These are phyloP conservation scores for Leucopsar rothschildi DNA, from an alignment of 2,113 vertebrate genomes.

Conservation along the genomic window DNA sequence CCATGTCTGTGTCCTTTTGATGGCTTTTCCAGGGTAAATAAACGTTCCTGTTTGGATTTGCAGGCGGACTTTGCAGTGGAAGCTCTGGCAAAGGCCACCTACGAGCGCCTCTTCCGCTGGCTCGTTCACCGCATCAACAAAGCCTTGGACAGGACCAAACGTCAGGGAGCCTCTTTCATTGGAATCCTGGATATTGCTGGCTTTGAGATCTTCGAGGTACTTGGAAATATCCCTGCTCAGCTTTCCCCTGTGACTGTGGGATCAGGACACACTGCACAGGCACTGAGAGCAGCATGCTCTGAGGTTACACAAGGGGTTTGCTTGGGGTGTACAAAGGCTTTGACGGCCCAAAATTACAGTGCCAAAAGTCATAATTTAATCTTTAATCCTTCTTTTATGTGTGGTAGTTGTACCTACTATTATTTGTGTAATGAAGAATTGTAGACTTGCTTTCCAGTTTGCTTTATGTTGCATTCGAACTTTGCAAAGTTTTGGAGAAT, in stretches of 20 bases:
- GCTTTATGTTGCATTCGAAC: accelerated
- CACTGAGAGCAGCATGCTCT: accelerated
- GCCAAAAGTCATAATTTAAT: background rate
- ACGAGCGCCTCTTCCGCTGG: slow-evolving; percentile 98
- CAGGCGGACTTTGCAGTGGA: slow-evolving; percentile 98
- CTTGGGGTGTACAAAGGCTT: background rate
- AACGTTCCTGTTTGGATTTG: background rate
- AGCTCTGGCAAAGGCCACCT: slow-evolving; percentile 94
- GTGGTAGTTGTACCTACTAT: background rate
- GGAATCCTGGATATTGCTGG: slow-evolving; percentile 98
- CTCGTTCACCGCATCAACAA: slow-evolving; percentile 97
- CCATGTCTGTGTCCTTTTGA: background rate
- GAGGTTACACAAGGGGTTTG: background rate
- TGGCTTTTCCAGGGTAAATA: background rate
- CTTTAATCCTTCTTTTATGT: background rate
- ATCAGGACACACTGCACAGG: background rate
- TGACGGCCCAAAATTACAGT: background rate
- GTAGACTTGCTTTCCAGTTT: background rate
- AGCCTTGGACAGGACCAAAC: slow-evolving; percentile 95
- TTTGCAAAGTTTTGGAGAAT: background rate
- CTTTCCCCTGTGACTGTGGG: accelerated
- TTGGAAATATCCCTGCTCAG: background rate
- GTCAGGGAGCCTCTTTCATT: slow-evolving; percentile 96
- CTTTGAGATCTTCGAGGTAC: slow-evolving; percentile 97
- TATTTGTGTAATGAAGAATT: background rate